phyloP scores from a whole-genome alignment of 2,888 invertebrate genomes.

The Melipona beecheii region DNA sequence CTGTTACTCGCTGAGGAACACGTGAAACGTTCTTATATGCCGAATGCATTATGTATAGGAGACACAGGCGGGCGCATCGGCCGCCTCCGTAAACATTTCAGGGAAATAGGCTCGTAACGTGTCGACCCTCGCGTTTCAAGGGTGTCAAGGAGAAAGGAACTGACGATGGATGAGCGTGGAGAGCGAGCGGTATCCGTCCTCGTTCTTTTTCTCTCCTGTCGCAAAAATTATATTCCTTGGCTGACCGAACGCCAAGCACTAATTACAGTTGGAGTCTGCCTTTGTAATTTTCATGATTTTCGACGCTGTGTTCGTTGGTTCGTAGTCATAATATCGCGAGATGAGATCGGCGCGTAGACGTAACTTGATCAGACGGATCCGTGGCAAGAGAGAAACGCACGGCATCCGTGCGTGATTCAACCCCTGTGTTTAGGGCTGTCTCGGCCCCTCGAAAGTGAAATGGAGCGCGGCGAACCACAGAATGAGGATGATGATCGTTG shows the following conservation, averaged over 20 bases:
- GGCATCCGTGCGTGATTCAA: slow-evolving; percentile 53
- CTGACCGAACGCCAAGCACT: too few relatives aligned
- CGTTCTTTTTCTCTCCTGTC: not conserved
- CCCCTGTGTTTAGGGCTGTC: slow-evolving; percentile 50
- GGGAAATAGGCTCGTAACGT: slow-evolving; percentile 8
- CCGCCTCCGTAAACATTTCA: slow-evolving; percentile 34
- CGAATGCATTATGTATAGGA: slow-evolving; percentile 49
- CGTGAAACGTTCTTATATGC: slow-evolving; percentile 51
- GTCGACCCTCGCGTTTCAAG: slow-evolving; percentile 2
- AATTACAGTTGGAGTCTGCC: not conserved
- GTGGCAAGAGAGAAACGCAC: slow-evolving; percentile 30
- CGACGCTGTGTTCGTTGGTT: too few relatives aligned
- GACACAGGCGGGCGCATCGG: not conserved
- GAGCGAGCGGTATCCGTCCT: too few relatives aligned
- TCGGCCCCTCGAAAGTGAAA: slow-evolving; percentile 60
- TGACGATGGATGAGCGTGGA: not conserved
- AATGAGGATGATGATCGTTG: slow-evolving; percentile 71
- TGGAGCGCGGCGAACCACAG: slow-evolving; percentile 70
- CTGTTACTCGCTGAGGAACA: slow-evolving; percentile 47
- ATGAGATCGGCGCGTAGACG: not conserved
- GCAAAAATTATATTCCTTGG: too few relatives aligned
- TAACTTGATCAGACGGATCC: slow-evolving; percentile 24
- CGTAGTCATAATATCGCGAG: not conserved
- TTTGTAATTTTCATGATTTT: not conserved
- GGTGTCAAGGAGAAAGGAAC: not conserved